Conservation (phyloP, 2,113 vertebrate species). For the Syrrhaptes paradoxus region DNA sequence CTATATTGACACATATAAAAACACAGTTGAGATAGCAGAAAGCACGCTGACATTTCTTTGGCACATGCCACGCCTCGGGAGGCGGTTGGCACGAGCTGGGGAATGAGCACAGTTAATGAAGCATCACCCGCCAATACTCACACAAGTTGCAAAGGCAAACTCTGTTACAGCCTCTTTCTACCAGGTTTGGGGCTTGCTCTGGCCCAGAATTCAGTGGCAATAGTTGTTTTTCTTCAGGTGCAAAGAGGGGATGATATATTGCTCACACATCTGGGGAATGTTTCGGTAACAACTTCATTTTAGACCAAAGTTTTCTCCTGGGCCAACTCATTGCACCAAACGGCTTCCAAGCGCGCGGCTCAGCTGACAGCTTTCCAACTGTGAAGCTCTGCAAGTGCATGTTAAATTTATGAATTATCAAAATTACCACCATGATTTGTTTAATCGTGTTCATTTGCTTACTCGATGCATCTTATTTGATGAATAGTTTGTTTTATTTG, state of each 20-base stretch:
- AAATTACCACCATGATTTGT: neutral
- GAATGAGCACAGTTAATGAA: neutral
- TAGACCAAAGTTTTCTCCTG: neutral
- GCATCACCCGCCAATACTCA: neutral
- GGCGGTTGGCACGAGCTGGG: neutral
- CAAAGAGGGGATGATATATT: neutral
- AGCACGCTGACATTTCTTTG: neutral
- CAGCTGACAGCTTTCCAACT: fast-evolving
- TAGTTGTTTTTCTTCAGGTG: neutral
- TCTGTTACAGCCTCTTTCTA: neutral
- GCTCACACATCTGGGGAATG: neutral
- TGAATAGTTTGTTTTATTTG: slow-evolving; percentile 8
- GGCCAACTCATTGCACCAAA: neutral
- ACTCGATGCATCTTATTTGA: neutral
- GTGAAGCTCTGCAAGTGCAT: neutral
- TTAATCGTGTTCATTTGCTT: neutral
- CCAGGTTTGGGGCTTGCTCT: neutral
- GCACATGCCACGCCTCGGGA: neutral
- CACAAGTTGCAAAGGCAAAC: neutral
- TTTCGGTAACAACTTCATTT: neutral
- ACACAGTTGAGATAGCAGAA: neutral
- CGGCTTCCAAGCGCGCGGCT: fast-evolving
- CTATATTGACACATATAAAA: neutral
- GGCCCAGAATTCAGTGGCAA: neutral
- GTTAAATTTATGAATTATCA: neutral